A percentile compares a stretch with the other conserved stretches of the same genome.
phyloP scores from a whole-genome alignment of 2,797 vertebrate genomes.

The Mormyrus proboscirostris region DNA sequence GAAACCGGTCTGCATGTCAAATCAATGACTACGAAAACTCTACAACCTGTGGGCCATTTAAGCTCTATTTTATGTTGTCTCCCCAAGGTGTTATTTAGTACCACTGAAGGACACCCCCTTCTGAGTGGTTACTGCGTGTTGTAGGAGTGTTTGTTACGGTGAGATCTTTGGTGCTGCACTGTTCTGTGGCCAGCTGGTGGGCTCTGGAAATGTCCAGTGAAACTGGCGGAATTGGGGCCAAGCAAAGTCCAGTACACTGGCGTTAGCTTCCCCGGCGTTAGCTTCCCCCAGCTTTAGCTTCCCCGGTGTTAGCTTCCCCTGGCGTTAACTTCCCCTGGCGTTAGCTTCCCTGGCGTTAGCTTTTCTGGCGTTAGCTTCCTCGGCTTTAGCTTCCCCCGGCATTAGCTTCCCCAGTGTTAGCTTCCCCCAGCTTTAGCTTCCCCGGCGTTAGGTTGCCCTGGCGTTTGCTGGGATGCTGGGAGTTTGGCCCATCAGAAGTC shows the following conservation, averaged over 20 bases:
- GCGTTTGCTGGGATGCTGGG: background rate
- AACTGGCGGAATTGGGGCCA: background rate
- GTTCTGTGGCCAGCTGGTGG: background rate
- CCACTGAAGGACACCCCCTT: background rate
- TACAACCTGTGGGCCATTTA: background rate
- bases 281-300: no score
- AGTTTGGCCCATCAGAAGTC: background rate
- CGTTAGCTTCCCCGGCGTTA: background rate
- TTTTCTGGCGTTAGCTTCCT: no score
- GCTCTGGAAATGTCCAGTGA: background rate
- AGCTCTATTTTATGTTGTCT: background rate
- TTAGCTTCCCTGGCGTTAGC: no score
- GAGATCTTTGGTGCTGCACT: background rate
- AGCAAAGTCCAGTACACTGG: background rate
- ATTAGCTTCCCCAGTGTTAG: no score
- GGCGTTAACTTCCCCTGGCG: no score
- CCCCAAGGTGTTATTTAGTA: background rate
- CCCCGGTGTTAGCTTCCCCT: no score
- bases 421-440: no score
- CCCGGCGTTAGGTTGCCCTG: background rate
- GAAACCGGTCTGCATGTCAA: background rate
- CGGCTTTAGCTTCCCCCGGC: no score
- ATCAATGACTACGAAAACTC: background rate
- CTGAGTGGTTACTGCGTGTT: background rate
- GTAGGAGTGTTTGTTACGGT: background rate